Conservation (phyloP, 1,140 invertebrate genomes). For the Halyomorpha halys region DNA sequence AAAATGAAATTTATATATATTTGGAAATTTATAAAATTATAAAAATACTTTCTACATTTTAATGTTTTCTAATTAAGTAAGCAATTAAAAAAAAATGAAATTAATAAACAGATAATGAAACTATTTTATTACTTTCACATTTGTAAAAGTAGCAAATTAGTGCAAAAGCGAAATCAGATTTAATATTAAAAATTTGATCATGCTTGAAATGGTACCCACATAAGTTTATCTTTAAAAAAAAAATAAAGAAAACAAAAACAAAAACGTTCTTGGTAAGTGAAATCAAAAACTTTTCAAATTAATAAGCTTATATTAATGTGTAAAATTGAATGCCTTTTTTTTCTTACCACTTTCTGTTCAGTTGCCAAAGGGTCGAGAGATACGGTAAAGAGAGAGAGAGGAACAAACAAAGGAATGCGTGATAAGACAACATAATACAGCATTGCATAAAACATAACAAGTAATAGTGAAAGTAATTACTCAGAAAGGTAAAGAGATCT, state of each 20-base stretch:
- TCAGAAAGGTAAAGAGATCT: not conserved
- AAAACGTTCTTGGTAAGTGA: too few species aligned
- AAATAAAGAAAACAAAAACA: too few species aligned
- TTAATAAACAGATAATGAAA: too few species aligned
- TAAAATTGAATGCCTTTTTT: slow-evolving; percentile 22
- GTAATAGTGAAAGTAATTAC: slow-evolving; percentile 4
- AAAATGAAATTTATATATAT: too few species aligned
- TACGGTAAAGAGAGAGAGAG: slow-evolving; percentile 23
- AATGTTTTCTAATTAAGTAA: too few species aligned
- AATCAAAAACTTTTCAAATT: slow-evolving; percentile 9
- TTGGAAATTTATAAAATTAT: too few species aligned
- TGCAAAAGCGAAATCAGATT: too few species aligned
- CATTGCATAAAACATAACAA: not conserved
- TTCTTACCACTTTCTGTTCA: slow-evolving; percentile 26
- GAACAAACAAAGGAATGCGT: slow-evolving; percentile 26
- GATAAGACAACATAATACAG: slow-evolving; percentile 14
- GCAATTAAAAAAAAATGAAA: too few species aligned
- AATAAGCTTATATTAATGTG: slow-evolving; percentile 24
- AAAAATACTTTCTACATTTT: too few species aligned
- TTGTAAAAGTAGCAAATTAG: too few species aligned
- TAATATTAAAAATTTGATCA: too few species aligned
- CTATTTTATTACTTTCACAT: too few species aligned
- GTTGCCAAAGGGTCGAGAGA: slow-evolving; percentile 22
- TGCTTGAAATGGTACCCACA: slow-evolving; percentile 18
- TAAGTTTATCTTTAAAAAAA: not conserved